These are phyloP conservation scores for Narcine bancroftii DNA, from an alignment of 2,113 vertebrate genomes.

Conservation along the genomic window DNA sequence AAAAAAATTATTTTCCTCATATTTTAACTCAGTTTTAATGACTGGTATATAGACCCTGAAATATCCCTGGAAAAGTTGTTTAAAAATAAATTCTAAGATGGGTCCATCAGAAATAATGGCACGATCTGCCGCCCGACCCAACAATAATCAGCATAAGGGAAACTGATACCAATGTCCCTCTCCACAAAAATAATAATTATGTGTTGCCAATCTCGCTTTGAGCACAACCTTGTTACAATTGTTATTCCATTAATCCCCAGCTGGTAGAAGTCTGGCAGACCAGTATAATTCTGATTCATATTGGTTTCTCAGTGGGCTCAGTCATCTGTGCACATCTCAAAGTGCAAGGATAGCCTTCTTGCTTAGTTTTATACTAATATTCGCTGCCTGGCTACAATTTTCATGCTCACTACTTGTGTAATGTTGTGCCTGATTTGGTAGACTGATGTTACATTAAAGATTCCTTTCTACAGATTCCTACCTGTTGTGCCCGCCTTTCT, in stretches of 20 bases:
- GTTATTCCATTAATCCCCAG: background rate
- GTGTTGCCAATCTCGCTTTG: background rate
- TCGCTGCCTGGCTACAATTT: background rate
- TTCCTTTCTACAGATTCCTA: background rate
- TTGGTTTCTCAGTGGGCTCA: background rate
- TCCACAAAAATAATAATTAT: background rate
- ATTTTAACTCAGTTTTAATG: too few relatives aligned
- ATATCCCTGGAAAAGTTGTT: too few relatives aligned
- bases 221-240: background rate
- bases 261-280: background rate
- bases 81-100: too few relatives aligned
- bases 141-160: background rate
- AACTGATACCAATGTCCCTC: background rate
- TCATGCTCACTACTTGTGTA: background rate
- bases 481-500: background rate
- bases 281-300: background rate
- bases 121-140: background rate
- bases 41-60: too few relatives aligned
- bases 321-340: background rate
- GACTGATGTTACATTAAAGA: background rate
- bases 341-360: background rate
- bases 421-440: background rate
- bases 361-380: background rate
- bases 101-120: background rate
- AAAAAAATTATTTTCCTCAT: too few relatives aligned